Evolutionary conservation across 2,113 vertebrate species (phyloP).

Genomic region (Pseudorasbora parva): DNA sequence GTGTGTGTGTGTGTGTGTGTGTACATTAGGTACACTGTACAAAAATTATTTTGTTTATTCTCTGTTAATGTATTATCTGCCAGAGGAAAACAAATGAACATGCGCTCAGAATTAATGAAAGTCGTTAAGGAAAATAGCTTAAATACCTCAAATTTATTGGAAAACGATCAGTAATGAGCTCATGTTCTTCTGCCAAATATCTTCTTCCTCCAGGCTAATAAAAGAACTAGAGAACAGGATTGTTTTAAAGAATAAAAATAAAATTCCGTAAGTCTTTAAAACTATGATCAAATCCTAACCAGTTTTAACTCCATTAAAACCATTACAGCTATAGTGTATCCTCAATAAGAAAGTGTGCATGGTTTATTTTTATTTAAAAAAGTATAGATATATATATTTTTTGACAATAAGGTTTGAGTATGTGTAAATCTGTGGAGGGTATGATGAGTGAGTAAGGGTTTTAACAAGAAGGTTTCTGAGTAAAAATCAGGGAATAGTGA

Average conservation of each 20-base stretch:
- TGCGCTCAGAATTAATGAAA: not conserved
- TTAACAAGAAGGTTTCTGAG: too few species aligned
- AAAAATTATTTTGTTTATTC: not conserved
- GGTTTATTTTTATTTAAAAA: too few species aligned
- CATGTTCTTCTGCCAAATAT: conserved; percentile 66
- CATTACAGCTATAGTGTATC: not conserved
- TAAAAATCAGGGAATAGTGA: too few species aligned
- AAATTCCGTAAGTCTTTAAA: not conserved
- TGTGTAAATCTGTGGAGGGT: too few species aligned
- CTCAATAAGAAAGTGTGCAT: too few species aligned
- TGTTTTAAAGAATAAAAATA: not conserved
- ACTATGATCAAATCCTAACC: not conserved
- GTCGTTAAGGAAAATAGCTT: not conserved
- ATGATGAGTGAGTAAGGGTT: too few species aligned
- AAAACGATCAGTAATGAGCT: not conserved
- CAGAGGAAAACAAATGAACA: not conserved
- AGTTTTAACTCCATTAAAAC: not conserved
- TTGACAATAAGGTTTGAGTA: too few species aligned
- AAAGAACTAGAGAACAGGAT: conserved; percentile 64
- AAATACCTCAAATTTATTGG: not conserved
- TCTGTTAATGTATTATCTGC: not conserved
- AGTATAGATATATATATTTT: too few species aligned
- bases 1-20: not conserved
- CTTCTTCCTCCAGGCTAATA: conserved; percentile 68
- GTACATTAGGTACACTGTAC: not conserved